These are phyloP conservation scores for Tenualosa thibaudeaui DNA, from an alignment of 2,797 vertebrate species.

Conservation along the genomic window DNA sequence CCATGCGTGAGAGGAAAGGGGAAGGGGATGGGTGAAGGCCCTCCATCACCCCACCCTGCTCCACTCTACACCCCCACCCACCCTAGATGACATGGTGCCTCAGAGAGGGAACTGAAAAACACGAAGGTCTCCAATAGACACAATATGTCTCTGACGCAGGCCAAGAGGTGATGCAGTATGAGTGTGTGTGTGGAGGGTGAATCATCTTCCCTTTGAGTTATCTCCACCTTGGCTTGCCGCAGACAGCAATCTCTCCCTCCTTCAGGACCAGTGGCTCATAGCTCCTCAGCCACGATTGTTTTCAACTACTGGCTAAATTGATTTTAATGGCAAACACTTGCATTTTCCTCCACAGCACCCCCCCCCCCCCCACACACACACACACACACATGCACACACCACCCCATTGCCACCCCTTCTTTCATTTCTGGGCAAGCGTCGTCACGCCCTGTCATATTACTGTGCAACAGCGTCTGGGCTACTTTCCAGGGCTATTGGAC, in stretches of 20 bases:
- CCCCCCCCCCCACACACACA: too few species aligned
- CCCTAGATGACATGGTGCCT: background rate
- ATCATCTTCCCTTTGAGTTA: conserved; percentile 29
- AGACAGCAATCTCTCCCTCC: conserved; percentile 47
- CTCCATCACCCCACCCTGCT: background rate
- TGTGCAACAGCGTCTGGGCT: conserved; percentile 68
- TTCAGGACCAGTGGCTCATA: conserved; percentile 59
- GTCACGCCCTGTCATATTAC: conserved; percentile 72
- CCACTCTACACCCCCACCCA: background rate
- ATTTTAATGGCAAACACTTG: conserved; percentile 75
- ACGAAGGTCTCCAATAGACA: background rate
- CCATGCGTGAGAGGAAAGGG: background rate
- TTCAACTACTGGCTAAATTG: conserved; percentile 70
- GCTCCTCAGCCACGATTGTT: conserved; percentile 61
- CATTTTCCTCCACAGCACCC: conserved; percentile 42
- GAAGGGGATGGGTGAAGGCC: background rate
- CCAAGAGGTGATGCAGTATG: background rate
- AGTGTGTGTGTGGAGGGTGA: background rate
- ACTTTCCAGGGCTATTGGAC: conserved; percentile 75
- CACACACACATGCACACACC: too few species aligned
- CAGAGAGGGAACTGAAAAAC: background rate
- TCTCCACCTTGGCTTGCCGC: conserved; percentile 59
- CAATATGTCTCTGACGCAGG: background rate
- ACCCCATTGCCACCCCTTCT: conserved; percentile 59
- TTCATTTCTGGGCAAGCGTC: conserved; percentile 63